These are phyloP conservation scores for Penaeus monodon DNA, from an alignment of 2,888 invertebrate species.

Conservation along the genomic window DNA sequence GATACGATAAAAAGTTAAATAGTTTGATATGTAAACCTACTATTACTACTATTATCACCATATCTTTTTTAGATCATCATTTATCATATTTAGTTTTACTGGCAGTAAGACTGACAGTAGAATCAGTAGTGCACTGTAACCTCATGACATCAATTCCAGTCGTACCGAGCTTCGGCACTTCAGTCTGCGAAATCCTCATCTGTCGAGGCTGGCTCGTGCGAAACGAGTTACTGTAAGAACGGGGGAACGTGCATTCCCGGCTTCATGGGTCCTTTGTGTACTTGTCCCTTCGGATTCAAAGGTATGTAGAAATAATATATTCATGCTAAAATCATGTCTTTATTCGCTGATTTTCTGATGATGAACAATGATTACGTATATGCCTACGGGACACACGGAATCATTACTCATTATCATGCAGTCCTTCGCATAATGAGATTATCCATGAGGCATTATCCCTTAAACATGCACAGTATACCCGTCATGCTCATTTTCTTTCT, in stretches of 20 bases:
- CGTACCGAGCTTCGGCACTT: conserved; percentile 2
- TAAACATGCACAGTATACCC: not conserved
- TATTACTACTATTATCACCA: too few relatives aligned
- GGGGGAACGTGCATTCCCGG: conserved; percentile 57
- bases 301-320: conserved; percentile 28
- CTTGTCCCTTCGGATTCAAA: conserved; percentile 61
- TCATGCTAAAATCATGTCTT: too few relatives aligned
- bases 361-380: too few relatives aligned
- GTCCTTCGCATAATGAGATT: too few relatives aligned
- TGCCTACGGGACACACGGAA: too few relatives aligned
- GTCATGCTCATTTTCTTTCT: not conserved
- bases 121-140: not conserved
- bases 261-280: conserved; percentile 50
- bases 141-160: not conserved
- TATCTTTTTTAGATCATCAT: too few relatives aligned
- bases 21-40: too few relatives aligned
- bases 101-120: too few relatives aligned
- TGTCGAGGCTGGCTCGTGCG: conserved; percentile 32
- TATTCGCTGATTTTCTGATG: not conserved
- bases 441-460: not conserved
- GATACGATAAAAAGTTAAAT: too few relatives aligned
- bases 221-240: conserved; percentile 44
- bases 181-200: not conserved
- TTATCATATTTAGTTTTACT: too few relatives aligned
- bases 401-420: too few relatives aligned